Percentiles rank a stretch among this genome's conserved stretches.
These are phyloP conservation scores for Hesperia comma DNA, from an alignment of 2,888 invertebrate species.

Conservation along the genomic window DNA sequence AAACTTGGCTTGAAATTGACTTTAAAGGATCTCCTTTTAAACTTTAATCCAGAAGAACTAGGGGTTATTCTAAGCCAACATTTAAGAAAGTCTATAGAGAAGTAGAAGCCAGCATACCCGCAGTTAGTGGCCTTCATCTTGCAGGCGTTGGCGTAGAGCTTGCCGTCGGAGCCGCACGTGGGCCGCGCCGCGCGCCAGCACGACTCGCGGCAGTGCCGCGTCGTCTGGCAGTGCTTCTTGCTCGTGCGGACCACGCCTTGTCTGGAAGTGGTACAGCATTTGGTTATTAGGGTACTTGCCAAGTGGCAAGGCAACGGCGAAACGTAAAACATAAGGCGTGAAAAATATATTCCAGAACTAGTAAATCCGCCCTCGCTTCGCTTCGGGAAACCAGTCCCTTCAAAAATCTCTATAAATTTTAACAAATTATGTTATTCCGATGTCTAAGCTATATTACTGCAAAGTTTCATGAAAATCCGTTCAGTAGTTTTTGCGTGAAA, in stretches of 20 bases:
- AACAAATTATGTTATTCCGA: too few species aligned
- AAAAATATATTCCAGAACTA: background rate
- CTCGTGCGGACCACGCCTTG: slow-evolving; percentile 94
- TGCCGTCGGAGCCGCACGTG: slow-evolving; percentile 95
- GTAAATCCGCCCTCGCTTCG: too few species aligned
- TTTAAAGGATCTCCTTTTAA: too few species aligned
- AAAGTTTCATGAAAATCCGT: too few species aligned
- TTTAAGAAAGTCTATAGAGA: too few species aligned
- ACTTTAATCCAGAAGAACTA: too few species aligned
- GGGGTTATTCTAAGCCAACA: too few species aligned
- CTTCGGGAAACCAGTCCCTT: too few species aligned
- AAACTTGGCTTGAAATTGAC: too few species aligned
- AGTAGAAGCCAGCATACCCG: slow-evolving; percentile 84
- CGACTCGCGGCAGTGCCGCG: slow-evolving; percentile 94
- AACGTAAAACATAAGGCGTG: background rate
- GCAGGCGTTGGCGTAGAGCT: slow-evolving; percentile 94
- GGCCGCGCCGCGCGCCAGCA: slow-evolving; percentile 95
- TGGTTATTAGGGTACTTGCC: background rate
- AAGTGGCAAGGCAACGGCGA: background rate
- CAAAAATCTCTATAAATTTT: too few species aligned
- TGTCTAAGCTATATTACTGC: too few species aligned
- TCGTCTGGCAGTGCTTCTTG: slow-evolving; percentile 95
- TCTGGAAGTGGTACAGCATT: slow-evolving; percentile 69
- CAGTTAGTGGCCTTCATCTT: slow-evolving; percentile 96
- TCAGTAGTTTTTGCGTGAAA: too few species aligned